These are phyloP conservation scores for Myopa testacea DNA, from an alignment of 2,888 invertebrate genomes.

Conservation along the genomic window DNA sequence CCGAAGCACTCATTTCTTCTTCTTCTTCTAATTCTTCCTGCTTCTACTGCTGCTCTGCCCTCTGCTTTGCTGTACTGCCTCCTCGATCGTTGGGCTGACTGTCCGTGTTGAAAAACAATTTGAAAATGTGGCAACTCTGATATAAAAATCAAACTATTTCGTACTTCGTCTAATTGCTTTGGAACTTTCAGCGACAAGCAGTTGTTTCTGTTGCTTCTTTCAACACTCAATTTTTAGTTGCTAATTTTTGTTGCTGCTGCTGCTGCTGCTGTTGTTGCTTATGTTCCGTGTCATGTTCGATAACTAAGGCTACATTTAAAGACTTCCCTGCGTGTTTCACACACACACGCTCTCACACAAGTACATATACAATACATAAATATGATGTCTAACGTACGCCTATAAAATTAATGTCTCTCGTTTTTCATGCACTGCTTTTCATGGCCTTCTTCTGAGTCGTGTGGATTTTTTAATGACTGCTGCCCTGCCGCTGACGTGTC, in stretches of 20 bases:
- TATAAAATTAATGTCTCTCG: slow-evolving; percentile 60
- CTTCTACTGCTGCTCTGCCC: too few species aligned
- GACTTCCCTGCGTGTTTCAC: not conserved
- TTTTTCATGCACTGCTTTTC: slow-evolving; percentile 36
- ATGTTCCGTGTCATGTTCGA: slow-evolving; percentile 30
- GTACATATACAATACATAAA: not conserved
- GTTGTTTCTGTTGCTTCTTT: slow-evolving; percentile 59
- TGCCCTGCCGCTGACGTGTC: slow-evolving; percentile 9
- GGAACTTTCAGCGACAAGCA: slow-evolving; percentile 58
- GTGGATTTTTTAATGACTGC: slow-evolving; percentile 2
- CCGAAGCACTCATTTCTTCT: too few species aligned
- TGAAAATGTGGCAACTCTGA: slow-evolving; percentile 5
- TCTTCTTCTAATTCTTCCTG: too few species aligned
- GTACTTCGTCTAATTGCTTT: slow-evolving; percentile 3
- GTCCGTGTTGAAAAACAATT: slow-evolving; percentile 32
- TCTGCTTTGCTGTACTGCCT: slow-evolving; percentile 15
- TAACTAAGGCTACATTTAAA: slow-evolving; percentile 9
- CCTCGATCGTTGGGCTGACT: slow-evolving; percentile 31
- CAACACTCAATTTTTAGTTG: slow-evolving; percentile 29
- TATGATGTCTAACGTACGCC: slow-evolving; percentile 40
- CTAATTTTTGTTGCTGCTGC: not conserved
- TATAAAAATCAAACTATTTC: not conserved
- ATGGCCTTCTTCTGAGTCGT: not conserved
- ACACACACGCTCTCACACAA: too few species aligned
- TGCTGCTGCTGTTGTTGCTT: slow-evolving; percentile 18